Conservation (phyloP, 2,888 invertebrate species). For the Crepidodera aurea region DNA sequence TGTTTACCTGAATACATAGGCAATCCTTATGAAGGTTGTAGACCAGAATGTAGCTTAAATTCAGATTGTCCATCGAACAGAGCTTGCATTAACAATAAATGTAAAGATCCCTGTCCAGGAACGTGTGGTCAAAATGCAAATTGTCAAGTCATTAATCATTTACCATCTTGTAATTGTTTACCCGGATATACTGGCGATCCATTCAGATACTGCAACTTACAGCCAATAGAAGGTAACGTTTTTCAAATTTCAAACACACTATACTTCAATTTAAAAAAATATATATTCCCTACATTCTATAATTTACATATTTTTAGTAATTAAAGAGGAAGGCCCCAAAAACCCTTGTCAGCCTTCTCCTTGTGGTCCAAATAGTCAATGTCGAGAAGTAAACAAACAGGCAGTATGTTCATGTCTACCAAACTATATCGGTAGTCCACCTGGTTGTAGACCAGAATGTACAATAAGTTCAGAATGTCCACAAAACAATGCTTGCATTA, state of each 20-base stretch:
- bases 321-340: constrained; percentile 46
- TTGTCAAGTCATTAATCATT: constrained; percentile 76
- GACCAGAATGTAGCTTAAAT: constrained; percentile 86
- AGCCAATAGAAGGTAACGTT: constrained; percentile 44
- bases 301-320: constrained; percentile 55
- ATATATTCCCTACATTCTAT: no score
- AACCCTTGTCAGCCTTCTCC: constrained; percentile 78
- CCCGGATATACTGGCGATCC: constrained; percentile 66
- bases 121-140: constrained; percentile 85
- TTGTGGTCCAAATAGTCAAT: constrained; percentile 80
- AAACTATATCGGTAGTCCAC: constrained; percentile 69
- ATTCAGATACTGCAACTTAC: constrained; percentile 57
- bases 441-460: constrained; percentile 69
- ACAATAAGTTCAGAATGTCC: constrained; percentile 67
- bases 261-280: no score
- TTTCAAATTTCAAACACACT: no score
- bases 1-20: constrained; percentile 78
- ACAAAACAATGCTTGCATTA: constrained; percentile 59
- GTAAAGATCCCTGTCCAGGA: constrained; percentile 83
- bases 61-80: constrained; percentile 84
- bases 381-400: constrained; percentile 69
- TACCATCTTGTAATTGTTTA: constrained; percentile 69
- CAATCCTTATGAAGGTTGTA: constrained; percentile 78
- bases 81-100: constrained; percentile 84
- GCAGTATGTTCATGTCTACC: constrained; percentile 70